Percentiles rank a stretch among this genome's conserved stretches.
phyloP scores from a whole-genome alignment of 2,888 invertebrate species.

The Agrilus biguttatus region DNA sequence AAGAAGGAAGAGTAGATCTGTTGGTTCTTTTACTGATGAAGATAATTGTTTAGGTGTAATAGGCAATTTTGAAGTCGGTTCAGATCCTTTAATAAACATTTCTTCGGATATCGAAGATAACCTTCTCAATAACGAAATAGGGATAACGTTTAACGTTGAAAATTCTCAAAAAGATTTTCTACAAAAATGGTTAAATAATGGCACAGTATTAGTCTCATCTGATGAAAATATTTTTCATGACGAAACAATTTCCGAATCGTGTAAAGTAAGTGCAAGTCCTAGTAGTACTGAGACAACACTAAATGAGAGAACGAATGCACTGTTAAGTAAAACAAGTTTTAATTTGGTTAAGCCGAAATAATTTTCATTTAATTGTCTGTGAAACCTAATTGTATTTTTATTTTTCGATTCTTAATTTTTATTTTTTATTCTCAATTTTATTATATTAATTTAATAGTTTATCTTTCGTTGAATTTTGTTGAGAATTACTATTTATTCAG shows the following conservation, averaged over 20 bases:
- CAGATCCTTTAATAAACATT: constrained; percentile 18
- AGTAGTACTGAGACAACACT: constrained; percentile 14
- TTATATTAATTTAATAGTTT: too few species aligned
- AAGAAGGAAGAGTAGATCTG: constrained; percentile 19
- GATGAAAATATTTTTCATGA: constrained; percentile 20
- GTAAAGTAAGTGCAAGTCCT: constrained; percentile 8
- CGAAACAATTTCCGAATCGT: constrained; percentile 11
- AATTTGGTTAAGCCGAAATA: constrained; percentile 28
- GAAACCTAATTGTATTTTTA: neutral
- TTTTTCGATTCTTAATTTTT: too few species aligned
- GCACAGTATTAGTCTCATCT: constrained; percentile 18
- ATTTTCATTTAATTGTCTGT: constrained; percentile 2
- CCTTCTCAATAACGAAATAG: neutral
- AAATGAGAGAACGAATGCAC: constrained; percentile 26
- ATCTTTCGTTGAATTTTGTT: too few species aligned
- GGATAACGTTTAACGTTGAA: constrained; percentile 7
- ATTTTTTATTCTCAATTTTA: too few species aligned
- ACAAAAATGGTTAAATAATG: constrained; percentile 21
- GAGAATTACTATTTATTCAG: too few species aligned
- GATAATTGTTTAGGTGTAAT: constrained; percentile 12
- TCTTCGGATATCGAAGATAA: constrained; percentile 6
- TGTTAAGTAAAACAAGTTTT: constrained; percentile 27
- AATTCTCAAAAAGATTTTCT: constrained; percentile 17
- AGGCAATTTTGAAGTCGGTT: constrained; percentile 16
- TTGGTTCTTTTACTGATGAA: constrained; percentile 21